A percentile compares a stretch with the other conserved stretches of the same genome.
Evolutionary conservation across 2,888 invertebrate genomes (phyloP).

Genomic region (Hipparchia sbordonii): DNA sequence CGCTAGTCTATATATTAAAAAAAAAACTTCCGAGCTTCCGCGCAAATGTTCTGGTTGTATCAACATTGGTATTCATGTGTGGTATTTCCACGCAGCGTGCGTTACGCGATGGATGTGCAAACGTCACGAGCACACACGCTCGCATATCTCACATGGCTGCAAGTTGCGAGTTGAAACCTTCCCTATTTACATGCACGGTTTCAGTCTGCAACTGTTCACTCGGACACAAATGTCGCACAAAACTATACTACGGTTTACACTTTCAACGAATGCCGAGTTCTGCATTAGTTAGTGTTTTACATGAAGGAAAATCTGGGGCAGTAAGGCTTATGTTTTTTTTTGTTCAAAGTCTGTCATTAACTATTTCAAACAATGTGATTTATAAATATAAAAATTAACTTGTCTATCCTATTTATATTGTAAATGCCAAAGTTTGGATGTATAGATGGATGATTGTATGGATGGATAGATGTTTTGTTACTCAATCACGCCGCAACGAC

Average conservation of each 20-base stretch:
- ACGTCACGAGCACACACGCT: constrained; percentile 35
- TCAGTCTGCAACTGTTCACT: constrained; percentile 42
- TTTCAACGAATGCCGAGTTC: constrained; percentile 38
- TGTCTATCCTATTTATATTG: no score
- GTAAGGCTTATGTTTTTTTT: background rate
- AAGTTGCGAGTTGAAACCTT: constrained; percentile 29
- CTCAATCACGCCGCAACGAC: no score
- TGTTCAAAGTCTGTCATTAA: no score
- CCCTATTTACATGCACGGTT: constrained; percentile 42
- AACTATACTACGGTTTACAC: constrained; percentile 41
- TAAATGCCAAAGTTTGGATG: no score
- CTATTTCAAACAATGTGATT: no score
- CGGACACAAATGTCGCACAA: constrained; percentile 39
- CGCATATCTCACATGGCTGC: constrained; percentile 40
- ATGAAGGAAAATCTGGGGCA: constrained; percentile 14
- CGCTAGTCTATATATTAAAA: no score
- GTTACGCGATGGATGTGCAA: constrained; percentile 31
- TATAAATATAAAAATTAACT: no score
- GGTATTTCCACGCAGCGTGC: constrained; percentile 21
- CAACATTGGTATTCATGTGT: constrained; percentile 15
- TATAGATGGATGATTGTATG: no score
- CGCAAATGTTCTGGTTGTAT: constrained; percentile 2
- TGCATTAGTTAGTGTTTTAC: constrained; percentile 38
- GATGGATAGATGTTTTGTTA: no score
- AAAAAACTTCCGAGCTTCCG: background rate